Conservation (phyloP, 2,888 invertebrate genomes). For the Tetragnatha montana region DNA sequence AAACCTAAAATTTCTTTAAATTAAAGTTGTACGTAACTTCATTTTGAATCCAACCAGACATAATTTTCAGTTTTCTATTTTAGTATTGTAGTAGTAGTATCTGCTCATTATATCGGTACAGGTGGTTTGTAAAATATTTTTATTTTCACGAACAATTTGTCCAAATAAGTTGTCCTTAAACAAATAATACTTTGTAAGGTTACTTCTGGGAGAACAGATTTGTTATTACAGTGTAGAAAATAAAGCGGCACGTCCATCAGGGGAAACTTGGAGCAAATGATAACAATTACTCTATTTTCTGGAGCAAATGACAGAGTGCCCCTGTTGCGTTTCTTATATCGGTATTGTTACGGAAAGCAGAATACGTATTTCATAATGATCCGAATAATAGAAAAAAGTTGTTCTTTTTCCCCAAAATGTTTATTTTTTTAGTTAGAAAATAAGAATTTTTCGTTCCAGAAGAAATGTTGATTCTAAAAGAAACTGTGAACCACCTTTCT, state of each 20-base stretch:
- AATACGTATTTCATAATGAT: neutral
- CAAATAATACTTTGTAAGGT: no score
- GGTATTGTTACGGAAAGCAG: conserved; percentile 5
- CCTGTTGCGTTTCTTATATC: neutral
- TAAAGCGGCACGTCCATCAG: neutral
- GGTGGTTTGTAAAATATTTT: no score
- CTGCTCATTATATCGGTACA: no score
- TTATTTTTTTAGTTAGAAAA: neutral
- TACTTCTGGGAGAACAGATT: no score
- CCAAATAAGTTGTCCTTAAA: no score
- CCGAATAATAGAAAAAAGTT: neutral
- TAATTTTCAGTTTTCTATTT: no score
- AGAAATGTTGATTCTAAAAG: neutral
- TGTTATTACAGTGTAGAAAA: neutral
- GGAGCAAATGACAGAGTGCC: conserved; percentile 21
- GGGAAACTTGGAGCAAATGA: neutral
- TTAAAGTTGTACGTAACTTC: no score
- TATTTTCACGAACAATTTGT: no score
- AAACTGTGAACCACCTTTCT: neutral
- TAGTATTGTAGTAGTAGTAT: no score
- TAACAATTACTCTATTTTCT: conserved; percentile 35
- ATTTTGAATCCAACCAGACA: no score
- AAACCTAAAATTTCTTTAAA: no score
- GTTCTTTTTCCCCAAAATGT: neutral
- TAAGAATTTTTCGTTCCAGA: neutral